A percentile compares a stretch with the other conserved stretches of the same genome.
Conservation (phyloP, 2,888 invertebrate species). For the Catocala sponsa region DNA sequence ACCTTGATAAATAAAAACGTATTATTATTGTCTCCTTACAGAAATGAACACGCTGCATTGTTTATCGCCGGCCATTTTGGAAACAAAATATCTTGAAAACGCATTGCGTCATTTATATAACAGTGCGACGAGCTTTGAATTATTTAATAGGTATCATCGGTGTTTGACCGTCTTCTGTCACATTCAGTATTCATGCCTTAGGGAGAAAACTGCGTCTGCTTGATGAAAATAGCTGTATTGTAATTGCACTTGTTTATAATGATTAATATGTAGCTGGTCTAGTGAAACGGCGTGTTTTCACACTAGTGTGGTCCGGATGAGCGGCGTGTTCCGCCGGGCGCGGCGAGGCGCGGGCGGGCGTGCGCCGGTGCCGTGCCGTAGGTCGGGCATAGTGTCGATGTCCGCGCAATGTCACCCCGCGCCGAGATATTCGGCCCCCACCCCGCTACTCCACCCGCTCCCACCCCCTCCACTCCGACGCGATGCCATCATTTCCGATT, state of each 20-base stretch:
- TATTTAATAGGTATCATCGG: conserved; percentile 48
- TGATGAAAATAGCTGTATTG: conserved; percentile 22
- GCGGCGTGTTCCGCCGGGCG: conserved; percentile 66
- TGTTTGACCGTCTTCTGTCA: conserved; percentile 26
- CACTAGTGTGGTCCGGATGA: conserved; percentile 64
- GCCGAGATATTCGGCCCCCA: conserved; percentile 71
- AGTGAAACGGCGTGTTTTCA: conserved; percentile 33
- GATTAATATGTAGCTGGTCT: conserved; percentile 36
- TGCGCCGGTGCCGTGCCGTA: conserved; percentile 72
- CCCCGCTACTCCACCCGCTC: conserved; percentile 47
- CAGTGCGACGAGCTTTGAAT: conserved; percentile 58
- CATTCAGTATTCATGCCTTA: conserved; percentile 21
- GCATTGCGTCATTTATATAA: conserved; percentile 66
- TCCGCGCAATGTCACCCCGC: conserved; percentile 85
- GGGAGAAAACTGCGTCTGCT: conserved; percentile 20
- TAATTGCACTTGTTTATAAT: conserved; percentile 16
- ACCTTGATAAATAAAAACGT: conserved; percentile 8
- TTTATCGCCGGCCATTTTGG: conserved; percentile 47
- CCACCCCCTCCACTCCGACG: conserved; percentile 42
- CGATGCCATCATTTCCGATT: conserved; percentile 75
- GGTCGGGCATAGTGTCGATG: conserved; percentile 84
- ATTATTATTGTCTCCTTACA: conserved; percentile 23
- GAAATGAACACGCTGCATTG: conserved; percentile 23
- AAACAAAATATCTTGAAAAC: conserved; percentile 58
- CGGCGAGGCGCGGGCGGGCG: conserved; percentile 59